Percentiles rank a stretch among this genome's conserved stretches.
Conservation (phyloP, 2,797 vertebrate species). For the Falco peregrinus region DNA sequence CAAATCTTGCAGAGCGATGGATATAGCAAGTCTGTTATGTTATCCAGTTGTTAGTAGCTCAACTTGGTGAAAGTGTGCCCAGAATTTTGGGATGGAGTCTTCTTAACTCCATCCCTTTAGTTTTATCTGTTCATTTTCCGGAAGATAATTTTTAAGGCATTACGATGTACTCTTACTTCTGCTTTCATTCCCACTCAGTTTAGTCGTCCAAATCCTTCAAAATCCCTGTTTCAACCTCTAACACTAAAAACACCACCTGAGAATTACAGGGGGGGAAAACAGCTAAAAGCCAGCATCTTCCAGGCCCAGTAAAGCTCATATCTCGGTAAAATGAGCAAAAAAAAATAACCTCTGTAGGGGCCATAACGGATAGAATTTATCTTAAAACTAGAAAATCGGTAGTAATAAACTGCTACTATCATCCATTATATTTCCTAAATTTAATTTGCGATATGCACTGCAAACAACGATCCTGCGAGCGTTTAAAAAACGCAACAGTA, state of each 20-base stretch:
- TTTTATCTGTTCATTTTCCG: not conserved
- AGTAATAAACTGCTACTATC: slow-evolving; percentile 9
- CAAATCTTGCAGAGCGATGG: not conserved
- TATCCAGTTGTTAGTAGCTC: not conserved
- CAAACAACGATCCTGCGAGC: not conserved
- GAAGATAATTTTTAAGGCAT: not conserved
- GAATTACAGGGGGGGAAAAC: not conserved
- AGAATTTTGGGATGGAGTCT: not conserved
- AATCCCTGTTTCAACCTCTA: not conserved
- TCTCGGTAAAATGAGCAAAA: not conserved
- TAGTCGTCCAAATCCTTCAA: not conserved
- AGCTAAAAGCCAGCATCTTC: not conserved
- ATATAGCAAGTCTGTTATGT: not conserved
- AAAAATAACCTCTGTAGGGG: not conserved
- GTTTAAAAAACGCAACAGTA: not conserved
- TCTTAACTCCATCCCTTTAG: not conserved
- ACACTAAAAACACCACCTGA: not conserved
- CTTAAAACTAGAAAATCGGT: slow-evolving; percentile 10
- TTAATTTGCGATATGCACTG: slow-evolving; percentile 9
- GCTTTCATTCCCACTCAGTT: not conserved
- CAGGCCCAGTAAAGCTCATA: not conserved
- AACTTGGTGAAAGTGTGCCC: not conserved
- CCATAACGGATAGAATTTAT: slow-evolving; percentile 10
- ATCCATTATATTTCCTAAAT: not conserved
- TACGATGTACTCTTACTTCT: not conserved